Percentiles rank a stretch among this genome's conserved stretches.
Evolutionary conservation across 2,888 invertebrate genomes (phyloP).

Genomic region (Andrena flavipes): DNA sequence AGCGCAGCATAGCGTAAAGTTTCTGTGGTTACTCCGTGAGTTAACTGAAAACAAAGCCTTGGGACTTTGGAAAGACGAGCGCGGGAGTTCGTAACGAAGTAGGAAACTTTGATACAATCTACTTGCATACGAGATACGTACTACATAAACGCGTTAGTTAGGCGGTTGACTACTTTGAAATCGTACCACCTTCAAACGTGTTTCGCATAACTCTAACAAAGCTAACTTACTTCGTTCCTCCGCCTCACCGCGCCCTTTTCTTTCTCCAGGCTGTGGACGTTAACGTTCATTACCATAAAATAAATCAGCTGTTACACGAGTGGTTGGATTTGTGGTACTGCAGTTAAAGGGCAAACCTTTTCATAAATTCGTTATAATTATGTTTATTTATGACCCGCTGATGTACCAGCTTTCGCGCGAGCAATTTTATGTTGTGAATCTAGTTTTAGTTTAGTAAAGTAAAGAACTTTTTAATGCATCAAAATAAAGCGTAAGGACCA

Average conservation of each 20-base stretch:
- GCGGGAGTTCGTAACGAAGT: slow-evolving; percentile 70
- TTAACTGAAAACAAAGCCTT: slow-evolving; percentile 76
- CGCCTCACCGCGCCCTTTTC: background rate
- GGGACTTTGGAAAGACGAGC: slow-evolving; percentile 66
- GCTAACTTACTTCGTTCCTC: slow-evolving; percentile 16
- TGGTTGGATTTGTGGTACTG: background rate
- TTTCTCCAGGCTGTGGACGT: background rate
- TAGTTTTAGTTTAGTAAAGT: no score
- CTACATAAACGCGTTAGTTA: slow-evolving; percentile 54
- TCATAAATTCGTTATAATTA: background rate
- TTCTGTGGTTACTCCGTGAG: slow-evolving; percentile 65
- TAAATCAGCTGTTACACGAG: slow-evolving; percentile 1
- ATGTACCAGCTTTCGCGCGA: no score
- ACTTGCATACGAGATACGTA: slow-evolving; percentile 60
- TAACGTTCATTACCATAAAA: slow-evolving; percentile 7
- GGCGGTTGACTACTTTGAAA: slow-evolving; percentile 49
- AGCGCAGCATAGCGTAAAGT: slow-evolving; percentile 60
- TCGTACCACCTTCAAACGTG: slow-evolving; percentile 46
- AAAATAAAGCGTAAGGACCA: no score
- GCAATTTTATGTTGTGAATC: no score
- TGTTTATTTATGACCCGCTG: no score
- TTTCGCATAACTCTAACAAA: slow-evolving; percentile 44
- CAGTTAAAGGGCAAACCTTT: background rate
- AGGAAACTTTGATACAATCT: slow-evolving; percentile 66
- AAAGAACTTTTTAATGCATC: no score